phyloP scores from a whole-genome alignment of 2,888 invertebrate genomes.

The Heterodera filipjevi region DNA sequence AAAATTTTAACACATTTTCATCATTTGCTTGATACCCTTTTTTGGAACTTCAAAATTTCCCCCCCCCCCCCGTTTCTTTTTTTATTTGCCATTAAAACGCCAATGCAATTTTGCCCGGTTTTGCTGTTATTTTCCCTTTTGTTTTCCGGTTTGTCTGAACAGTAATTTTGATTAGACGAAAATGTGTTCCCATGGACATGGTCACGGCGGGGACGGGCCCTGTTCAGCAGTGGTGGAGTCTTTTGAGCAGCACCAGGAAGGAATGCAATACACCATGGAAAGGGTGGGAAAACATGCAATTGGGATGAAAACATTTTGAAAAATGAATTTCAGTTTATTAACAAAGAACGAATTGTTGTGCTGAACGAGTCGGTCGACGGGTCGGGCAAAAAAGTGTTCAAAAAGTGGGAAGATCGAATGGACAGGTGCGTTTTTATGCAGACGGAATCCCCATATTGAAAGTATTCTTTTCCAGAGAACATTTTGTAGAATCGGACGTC shows the following conservation, averaged over 20 bases:
- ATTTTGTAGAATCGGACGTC: constrained; percentile 84
- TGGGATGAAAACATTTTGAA: neutral
- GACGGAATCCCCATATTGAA: neutral
- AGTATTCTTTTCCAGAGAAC: constrained; percentile 43
- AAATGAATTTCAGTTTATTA: constrained; percentile 63
- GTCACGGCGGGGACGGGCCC: constrained; percentile 36
- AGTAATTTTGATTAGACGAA: neutral
- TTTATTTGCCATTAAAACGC: constrained; percentile 9
- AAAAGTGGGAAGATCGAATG: constrained; percentile 65
- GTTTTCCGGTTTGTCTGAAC: neutral
- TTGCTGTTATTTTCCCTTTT: neutral
- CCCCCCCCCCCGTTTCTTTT: neutral
- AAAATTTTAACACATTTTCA: no score
- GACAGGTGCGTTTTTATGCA: constrained; percentile 40
- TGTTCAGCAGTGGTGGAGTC: constrained; percentile 36
- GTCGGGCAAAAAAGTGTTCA: constrained; percentile 86
- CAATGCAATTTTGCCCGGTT: neutral
- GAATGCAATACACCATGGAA: constrained; percentile 41
- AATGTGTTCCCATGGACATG: constrained; percentile 37
- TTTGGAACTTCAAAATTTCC: no score
- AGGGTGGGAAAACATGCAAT: neutral
- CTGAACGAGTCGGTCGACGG: constrained; percentile 86
- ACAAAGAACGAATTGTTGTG: constrained; percentile 83
- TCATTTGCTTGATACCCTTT: no score
- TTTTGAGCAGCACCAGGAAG: constrained; percentile 44